phyloP scores from a whole-genome alignment of 2,888 invertebrate species.

The Calliphora vomitoria region DNA sequence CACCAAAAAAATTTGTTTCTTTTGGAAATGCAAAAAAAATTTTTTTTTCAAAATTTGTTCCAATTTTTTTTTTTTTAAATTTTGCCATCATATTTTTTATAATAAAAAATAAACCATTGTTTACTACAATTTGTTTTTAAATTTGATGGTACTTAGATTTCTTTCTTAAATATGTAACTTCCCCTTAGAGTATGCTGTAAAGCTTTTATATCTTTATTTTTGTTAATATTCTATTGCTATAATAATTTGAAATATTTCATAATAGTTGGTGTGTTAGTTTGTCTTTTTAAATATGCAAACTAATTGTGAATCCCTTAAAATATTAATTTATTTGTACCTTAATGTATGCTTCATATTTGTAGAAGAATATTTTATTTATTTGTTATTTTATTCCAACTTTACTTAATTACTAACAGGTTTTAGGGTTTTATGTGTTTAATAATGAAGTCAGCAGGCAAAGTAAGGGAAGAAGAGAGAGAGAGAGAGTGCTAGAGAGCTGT shows the following conservation, averaged over 20 bases:
- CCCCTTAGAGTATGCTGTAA: not conserved
- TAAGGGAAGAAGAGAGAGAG: not conserved
- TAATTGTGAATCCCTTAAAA: not conserved
- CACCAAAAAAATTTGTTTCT: not conserved
- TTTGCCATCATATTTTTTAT: no score
- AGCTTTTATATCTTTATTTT: not conserved
- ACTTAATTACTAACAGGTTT: slow-evolving; percentile 1
- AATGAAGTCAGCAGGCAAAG: not conserved
- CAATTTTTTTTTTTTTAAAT: no score
- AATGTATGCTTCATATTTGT: not conserved
- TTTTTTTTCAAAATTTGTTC: no score
- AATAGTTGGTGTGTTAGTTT: no score
- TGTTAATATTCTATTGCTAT: not conserved
- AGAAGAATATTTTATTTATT: not conserved
- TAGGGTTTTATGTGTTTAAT: not conserved
- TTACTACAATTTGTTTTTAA: no score
- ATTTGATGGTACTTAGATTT: no score
- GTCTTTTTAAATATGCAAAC: not conserved
- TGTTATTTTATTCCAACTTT: not conserved
- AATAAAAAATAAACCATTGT: no score
- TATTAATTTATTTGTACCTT: not conserved
- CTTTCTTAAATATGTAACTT: no score
- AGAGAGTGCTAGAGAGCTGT: not conserved
- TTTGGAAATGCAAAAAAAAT: no score
- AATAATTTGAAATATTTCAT: not conserved